Conservation (phyloP, 2,113 vertebrate species). For the Aegithalos caudatus region DNA sequence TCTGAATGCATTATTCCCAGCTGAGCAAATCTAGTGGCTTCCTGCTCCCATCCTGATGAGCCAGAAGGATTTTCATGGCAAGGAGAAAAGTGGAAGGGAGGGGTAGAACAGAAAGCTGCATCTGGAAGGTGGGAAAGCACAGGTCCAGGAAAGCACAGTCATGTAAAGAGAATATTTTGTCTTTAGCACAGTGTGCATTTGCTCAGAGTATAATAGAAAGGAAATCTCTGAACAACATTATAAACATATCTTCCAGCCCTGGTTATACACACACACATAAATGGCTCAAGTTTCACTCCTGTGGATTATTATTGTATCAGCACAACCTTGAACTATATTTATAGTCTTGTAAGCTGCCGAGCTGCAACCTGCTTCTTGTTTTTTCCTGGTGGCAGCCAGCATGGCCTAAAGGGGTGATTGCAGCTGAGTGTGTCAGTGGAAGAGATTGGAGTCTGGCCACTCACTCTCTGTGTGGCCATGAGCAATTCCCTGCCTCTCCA, state of each 20-base stretch:
- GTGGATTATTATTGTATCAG: constrained; percentile 38
- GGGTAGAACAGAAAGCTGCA: not conserved
- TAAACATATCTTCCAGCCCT: constrained; percentile 22
- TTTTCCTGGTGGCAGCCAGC: not conserved
- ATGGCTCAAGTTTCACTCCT: constrained; percentile 51
- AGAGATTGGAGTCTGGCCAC: not conserved
- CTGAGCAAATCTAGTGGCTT: not conserved
- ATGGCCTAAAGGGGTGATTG: not conserved
- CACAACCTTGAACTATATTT: constrained; percentile 42
- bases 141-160: not conserved
- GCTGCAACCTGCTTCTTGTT: constrained; percentile 8
- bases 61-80: not conserved
- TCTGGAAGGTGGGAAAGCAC: not conserved
- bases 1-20: not conserved
- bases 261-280: constrained; percentile 19
- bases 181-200: not conserved
- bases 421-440: not conserved
- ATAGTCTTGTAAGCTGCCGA: constrained; percentile 17
- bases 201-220: not conserved
- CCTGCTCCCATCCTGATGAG: not conserved
- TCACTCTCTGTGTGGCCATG: not conserved
- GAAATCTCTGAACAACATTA: constrained; percentile 1
- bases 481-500: not conserved
- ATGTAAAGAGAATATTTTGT: not conserved
- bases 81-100: not conserved